Base-by-base conservation (phyloP, 2,797 vertebrate species). In the Momotus momota region DNA sequence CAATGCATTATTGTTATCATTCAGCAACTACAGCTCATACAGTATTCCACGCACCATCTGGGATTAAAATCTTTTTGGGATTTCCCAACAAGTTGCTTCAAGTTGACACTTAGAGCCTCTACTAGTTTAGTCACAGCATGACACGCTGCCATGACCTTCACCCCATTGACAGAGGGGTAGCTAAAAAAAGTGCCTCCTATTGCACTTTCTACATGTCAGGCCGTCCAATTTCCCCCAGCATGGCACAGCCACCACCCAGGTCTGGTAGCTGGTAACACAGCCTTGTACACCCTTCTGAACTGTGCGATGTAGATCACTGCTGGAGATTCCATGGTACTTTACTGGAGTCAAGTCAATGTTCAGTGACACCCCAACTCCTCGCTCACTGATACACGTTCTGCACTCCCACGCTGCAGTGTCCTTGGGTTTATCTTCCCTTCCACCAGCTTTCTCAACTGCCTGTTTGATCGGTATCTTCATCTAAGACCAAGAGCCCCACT, bases 81-180 rank as follows among this genome's bases (percentile, higher is more conserved):
- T 67, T 86, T 90, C 51, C 71, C 55, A 91, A 3, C 25, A 69
- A 43, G 46, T 80, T 52, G 74, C 52, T 74, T 38, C 31, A 57
- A 48, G 48, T 7, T 54, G 65, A 43, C 27, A 17, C 25, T 40
- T 21, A 4, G 23, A 82, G 27, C 18, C 60, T n/a, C 27, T 25
- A 9, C 14, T 45, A 61, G n/a, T 18, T 55, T 7, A 40, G 65
- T 15, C 25, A 11, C 58, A 14, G 75, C 15, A 12, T 11, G 31
- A 13, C 58, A 25, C 0, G 6, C 51, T 61, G 49, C 45, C 38
- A 5, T 0, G 13, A 51, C 0, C n/a, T 45, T 20, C 7, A 67
- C 12, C 23, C 48, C 18, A 10, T 15, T 10, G 23, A 13, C 60
- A 26, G 25, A 38, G 25, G 0, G 7, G 52, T 9, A n/a, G 33